Percentiles rank a stretch among this genome's conserved stretches.
Evolutionary conservation across 2,888 invertebrate species (phyloP).

Genomic region (Lydus trimaculatus): DNA sequence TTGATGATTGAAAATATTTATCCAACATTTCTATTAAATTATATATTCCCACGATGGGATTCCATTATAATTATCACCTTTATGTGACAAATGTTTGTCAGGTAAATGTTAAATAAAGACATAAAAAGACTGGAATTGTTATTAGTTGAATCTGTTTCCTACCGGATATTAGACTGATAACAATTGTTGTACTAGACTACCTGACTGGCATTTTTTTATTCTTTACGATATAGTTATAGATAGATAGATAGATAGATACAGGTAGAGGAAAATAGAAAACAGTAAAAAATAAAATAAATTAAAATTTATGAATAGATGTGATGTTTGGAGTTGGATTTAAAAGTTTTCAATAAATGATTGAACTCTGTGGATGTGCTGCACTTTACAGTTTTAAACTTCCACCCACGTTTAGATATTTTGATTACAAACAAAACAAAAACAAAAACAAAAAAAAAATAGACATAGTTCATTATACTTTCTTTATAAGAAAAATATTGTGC

Average conservation of each 20-base stretch:
- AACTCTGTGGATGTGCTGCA: no score
- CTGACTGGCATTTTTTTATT: background rate
- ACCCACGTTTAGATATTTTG: background rate
- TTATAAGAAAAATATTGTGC: background rate
- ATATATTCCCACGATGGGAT: background rate
- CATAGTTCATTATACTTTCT: background rate
- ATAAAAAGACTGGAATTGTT: background rate
- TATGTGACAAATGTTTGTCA: background rate
- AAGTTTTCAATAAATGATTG: background rate
- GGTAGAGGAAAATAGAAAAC: no score
- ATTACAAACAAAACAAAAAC: background rate
- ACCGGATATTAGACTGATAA: slow-evolving; percentile 3
- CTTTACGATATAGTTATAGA: no score
- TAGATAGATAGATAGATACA: no score
- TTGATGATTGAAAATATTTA: no score
- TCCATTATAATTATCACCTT: background rate
- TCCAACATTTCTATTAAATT: background rate
- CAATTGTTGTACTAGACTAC: background rate
- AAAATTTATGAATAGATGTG: no score
- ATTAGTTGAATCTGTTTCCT: background rate
- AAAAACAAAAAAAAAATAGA: background rate
- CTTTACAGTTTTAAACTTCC: no score
- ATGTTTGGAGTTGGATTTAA: background rate
- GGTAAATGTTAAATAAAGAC: background rate
- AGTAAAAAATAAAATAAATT: no score